A percentile compares a stretch with the other conserved stretches of the same genome.
phyloP scores from a whole-genome alignment of 2,888 invertebrate genomes.

The Luperina testacea region DNA sequence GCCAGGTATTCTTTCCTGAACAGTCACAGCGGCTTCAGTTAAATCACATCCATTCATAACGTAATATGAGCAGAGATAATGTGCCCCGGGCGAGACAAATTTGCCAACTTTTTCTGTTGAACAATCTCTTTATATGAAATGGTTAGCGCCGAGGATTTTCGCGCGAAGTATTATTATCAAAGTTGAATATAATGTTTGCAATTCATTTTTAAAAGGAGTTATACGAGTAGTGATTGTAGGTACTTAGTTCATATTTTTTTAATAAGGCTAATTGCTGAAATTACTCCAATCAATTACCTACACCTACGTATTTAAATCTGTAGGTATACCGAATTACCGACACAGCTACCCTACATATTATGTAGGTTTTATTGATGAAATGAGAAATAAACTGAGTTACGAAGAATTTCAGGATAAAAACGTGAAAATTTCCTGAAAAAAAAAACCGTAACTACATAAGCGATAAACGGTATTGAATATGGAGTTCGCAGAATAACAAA shows the following conservation, averaged over 20 bases:
- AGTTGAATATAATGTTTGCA: slow-evolving; percentile 72
- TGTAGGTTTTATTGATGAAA: neutral
- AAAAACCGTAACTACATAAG: neutral
- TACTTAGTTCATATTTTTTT: neutral
- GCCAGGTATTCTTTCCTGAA: slow-evolving; percentile 64
- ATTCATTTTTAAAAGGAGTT: slow-evolving; percentile 58
- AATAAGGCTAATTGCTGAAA: neutral
- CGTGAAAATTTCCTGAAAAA: neutral
- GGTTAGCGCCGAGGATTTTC: slow-evolving; percentile 74
- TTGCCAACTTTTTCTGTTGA: slow-evolving; percentile 81
- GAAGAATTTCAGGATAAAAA: neutral
- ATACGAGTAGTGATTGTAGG: neutral
- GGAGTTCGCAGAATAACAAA: slow-evolving; percentile 4
- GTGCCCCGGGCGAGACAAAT: slow-evolving; percentile 80
- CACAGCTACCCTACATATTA: neutral
- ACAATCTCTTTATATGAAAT: slow-evolving; percentile 80
- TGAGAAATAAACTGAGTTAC: neutral
- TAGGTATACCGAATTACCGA: neutral
- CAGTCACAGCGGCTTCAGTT: slow-evolving; percentile 69
- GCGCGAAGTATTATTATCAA: slow-evolving; percentile 77
- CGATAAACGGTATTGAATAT: neutral
- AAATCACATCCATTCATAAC: slow-evolving; percentile 79
- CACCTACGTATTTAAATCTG: neutral
- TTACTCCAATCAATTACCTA: neutral
- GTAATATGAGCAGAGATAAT: slow-evolving; percentile 81